phyloP scores from a whole-genome alignment of 2,797 vertebrate genomes.

The Ibycter americanus region DNA sequence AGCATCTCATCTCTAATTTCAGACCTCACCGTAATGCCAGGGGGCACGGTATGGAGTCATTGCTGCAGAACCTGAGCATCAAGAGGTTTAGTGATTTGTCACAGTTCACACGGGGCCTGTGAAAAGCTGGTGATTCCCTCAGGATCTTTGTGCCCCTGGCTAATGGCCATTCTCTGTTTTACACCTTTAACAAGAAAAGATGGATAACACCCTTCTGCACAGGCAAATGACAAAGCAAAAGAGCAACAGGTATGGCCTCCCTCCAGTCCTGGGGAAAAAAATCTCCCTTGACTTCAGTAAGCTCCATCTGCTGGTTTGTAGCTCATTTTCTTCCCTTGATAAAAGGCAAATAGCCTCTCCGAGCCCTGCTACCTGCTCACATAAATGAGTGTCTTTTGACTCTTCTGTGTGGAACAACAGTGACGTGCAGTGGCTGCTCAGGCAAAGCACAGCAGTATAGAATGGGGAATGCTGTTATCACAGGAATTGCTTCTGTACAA shows the following conservation, averaged over 20 bases:
- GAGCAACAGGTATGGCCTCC: neutral
- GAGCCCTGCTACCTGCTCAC: neutral
- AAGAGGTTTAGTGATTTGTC: neutral
- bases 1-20: neutral
- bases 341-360: neutral
- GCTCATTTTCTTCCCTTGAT: neutral
- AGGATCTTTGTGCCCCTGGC: neutral
- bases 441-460: neutral
- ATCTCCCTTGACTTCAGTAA: neutral
- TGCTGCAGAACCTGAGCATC: neutral
- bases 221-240: neutral
- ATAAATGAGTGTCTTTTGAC: neutral
- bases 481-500: neutral
- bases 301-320: neutral
- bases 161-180: neutral
- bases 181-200: neutral
- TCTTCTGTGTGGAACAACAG: constrained; percentile 41
- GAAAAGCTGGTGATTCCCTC: neutral
- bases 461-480: neutral
- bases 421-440: constrained; percentile 38
- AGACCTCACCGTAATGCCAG: fast-evolving
- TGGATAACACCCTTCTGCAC: neutral
- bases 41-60: neutral
- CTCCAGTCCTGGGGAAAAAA: neutral
- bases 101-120: no score